Evolutionary conservation across 2,888 invertebrate species (phyloP).

Genomic region (Pterostichus niger): DNA sequence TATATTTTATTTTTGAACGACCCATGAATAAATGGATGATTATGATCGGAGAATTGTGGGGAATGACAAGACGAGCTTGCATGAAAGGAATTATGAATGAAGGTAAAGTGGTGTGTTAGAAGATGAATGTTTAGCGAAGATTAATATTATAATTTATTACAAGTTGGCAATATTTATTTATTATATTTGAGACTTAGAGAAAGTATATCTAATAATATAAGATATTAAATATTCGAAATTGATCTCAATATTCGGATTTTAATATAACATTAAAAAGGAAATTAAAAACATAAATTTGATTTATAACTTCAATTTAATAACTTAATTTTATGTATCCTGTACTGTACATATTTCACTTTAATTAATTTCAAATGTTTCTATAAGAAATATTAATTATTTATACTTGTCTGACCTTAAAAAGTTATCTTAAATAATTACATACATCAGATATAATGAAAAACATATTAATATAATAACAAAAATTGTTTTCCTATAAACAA

Average conservation of each 20-base stretch:
- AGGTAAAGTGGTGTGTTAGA: no score
- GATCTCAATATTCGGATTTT: constrained; percentile 13
- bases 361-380: constrained; percentile 14
- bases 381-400: constrained; percentile 11
- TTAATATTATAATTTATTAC: no score
- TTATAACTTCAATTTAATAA: constrained; percentile 27
- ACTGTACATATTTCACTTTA: constrained; percentile 3
- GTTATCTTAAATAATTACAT: constrained; percentile 23
- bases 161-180: no score
- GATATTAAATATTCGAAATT: constrained; percentile 35
- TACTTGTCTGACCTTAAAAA: constrained; percentile 33
- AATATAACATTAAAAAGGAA: constrained; percentile 28
- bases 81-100: no score
- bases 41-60: no score
- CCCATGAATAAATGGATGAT: no score
- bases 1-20: no score
- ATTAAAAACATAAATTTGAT: constrained; percentile 40
- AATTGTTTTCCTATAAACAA: background rate
- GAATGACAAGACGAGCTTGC: no score
- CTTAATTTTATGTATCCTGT: background rate
- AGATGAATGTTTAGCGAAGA: no score
- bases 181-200: background rate
- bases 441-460: constrained; percentile 6
- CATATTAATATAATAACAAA: constrained; percentile 39
- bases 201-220: constrained; percentile 27